A percentile compares a stretch with the other conserved stretches of the same genome.
phyloP scores from a whole-genome alignment of 2,888 invertebrate genomes.

The Plebejus melissa region DNA sequence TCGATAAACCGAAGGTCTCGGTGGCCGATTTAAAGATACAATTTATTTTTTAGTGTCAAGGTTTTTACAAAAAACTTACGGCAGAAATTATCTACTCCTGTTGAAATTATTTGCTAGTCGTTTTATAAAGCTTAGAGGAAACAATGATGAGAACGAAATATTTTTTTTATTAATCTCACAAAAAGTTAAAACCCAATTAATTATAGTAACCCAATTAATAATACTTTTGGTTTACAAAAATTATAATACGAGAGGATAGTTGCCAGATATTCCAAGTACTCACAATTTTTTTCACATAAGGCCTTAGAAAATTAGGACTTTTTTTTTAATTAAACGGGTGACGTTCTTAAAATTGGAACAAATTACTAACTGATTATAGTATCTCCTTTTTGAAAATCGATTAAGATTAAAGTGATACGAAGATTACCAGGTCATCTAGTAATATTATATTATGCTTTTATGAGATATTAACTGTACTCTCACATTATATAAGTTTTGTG shows the following conservation, averaged over 20 bases:
- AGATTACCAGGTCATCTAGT: too few relatives aligned
- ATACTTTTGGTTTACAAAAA: neutral
- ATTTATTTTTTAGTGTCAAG: conserved; percentile 25
- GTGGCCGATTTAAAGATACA: conserved; percentile 14
- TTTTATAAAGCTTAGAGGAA: neutral
- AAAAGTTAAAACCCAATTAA: too few relatives aligned
- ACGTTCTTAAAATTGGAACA: too few relatives aligned
- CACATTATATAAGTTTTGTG: neutral
- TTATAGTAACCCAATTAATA: too few relatives aligned
- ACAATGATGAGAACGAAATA: neutral
- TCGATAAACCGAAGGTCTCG: neutral
- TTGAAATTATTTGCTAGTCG: neutral
- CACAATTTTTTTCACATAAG: too few relatives aligned
- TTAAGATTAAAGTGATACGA: too few relatives aligned
- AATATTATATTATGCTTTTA: neutral
- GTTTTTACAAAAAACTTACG: neutral
- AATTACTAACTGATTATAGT: too few relatives aligned
- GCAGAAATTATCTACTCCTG: neutral
- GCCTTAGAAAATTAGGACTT: too few relatives aligned
- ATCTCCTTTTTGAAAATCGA: too few relatives aligned
- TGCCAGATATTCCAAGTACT: too few relatives aligned
- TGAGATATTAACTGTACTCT: neutral
- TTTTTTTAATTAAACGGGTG: too few relatives aligned
- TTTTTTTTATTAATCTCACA: neutral
- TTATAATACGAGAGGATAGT: too few relatives aligned